These are phyloP conservation scores for Panthera leo DNA, from an alignment of 2,113 vertebrate genomes.

Conservation along the genomic window DNA sequence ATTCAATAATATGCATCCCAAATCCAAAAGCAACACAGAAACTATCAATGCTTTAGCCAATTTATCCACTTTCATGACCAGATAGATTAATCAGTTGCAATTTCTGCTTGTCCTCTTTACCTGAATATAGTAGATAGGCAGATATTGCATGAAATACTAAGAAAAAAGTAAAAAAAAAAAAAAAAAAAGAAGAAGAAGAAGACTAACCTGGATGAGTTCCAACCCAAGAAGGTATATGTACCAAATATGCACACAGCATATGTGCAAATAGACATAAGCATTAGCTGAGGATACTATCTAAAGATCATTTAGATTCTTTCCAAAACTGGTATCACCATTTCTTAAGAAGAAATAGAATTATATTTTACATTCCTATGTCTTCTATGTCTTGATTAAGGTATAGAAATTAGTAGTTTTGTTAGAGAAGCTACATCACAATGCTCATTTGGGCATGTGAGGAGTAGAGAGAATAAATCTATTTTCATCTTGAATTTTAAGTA, in stretches of 20 bases:
- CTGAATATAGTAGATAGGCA: not conserved
- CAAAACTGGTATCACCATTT: not conserved
- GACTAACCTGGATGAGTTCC: not conserved
- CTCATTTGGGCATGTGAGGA: not conserved
- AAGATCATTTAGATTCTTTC: not conserved
- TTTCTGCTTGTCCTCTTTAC: not conserved
- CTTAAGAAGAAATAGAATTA: not conserved
- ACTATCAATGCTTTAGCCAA: not conserved
- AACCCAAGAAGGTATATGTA: not conserved
- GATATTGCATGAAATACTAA: not conserved
- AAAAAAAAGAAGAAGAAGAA: no score
- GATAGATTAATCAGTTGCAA: not conserved
- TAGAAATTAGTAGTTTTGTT: not conserved
- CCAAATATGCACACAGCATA: not conserved
- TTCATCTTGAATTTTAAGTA: not conserved
- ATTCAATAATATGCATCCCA: not conserved
- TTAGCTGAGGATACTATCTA: not conserved
- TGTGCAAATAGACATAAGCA: not conserved
- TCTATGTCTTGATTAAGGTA: not conserved
- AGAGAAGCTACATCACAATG: not conserved
- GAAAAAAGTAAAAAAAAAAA: not conserved
- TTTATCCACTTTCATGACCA: not conserved
- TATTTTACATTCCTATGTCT: not conserved
- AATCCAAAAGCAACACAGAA: not conserved
- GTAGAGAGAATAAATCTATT: not conserved